Conservation (phyloP, 2,797 vertebrate species). For the Parauchenoglanis punctatus region DNA sequence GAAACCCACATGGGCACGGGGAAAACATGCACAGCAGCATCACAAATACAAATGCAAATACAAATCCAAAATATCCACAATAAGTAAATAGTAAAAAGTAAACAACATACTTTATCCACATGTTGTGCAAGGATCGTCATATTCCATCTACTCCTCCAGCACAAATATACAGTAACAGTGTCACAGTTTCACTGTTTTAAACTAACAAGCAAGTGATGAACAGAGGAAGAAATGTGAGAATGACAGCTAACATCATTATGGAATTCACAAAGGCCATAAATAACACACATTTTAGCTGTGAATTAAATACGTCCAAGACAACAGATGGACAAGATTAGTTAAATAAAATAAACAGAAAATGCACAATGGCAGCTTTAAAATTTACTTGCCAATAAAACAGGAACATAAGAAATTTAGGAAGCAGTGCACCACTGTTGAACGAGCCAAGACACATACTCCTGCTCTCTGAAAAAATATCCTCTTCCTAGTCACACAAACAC, state of each 20-base stretch:
- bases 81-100: not conserved
- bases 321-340: not conserved
- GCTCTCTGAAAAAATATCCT: conserved; percentile 29
- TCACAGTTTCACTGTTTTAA: not conserved
- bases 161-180: not conserved
- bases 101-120: not conserved
- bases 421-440: conserved; percentile 5
- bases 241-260: not conserved
- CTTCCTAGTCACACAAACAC: conserved; percentile 27
- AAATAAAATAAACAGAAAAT: not conserved
- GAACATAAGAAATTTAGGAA: conserved; percentile 10
- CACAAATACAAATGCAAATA: not conserved
- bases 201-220: not conserved
- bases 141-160: not conserved
- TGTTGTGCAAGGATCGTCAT: not conserved
- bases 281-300: not conserved
- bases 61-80: not conserved
- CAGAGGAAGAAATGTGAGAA: not conserved
- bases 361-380: not conserved
- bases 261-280: not conserved
- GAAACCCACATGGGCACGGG: not conserved
- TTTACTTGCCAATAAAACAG: conserved; percentile 20
- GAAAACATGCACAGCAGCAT: not conserved
- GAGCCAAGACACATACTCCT: conserved; percentile 9
- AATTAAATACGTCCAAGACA: not conserved